These are phyloP conservation scores for Eupithecia insigniata DNA, from an alignment of 2,888 invertebrate genomes.

Conservation along the genomic window DNA sequence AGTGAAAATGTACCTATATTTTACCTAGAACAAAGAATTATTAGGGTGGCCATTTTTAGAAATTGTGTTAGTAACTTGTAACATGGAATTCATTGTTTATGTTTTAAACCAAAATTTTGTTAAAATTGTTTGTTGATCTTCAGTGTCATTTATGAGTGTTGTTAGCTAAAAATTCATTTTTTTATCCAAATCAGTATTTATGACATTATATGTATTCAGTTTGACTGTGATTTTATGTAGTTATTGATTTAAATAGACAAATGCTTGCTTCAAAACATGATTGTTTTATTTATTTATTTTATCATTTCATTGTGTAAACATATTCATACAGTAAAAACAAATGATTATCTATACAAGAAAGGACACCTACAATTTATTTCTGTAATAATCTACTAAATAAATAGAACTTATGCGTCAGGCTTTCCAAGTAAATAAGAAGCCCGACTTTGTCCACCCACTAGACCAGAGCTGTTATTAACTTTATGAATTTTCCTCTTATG, in stretches of 20 bases:
- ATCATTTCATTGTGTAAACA: too few relatives aligned
- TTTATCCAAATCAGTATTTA: constrained; percentile 12
- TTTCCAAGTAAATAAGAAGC: constrained; percentile 9
- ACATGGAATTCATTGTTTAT: not conserved
- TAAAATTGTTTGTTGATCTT: not conserved
- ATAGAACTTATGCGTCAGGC: not conserved
- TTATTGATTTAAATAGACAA: constrained; percentile 43
- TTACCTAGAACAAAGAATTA: not conserved
- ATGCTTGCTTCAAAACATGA: constrained; percentile 41
- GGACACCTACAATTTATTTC: not conserved
- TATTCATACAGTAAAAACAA: too few relatives aligned
- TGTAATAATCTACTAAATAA: not conserved
- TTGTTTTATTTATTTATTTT: constrained; percentile 25
- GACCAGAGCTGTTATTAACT: not conserved
- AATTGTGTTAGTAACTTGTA: not conserved
- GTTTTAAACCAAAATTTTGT: not conserved
- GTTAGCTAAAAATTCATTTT: constrained; percentile 10
- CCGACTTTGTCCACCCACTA: not conserved
- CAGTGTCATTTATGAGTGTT: not conserved
- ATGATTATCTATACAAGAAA: too few relatives aligned
- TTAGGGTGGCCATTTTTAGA: not conserved
- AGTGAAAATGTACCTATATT: not conserved
- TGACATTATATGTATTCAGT: constrained; percentile 31
- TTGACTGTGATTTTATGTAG: constrained; percentile 51
- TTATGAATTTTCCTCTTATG: constrained; percentile 58